A percentile compares a stretch with the other conserved stretches of the same genome.
phyloP scores from a whole-genome alignment of 2,113 vertebrate species.

The Hassar affinis region DNA sequence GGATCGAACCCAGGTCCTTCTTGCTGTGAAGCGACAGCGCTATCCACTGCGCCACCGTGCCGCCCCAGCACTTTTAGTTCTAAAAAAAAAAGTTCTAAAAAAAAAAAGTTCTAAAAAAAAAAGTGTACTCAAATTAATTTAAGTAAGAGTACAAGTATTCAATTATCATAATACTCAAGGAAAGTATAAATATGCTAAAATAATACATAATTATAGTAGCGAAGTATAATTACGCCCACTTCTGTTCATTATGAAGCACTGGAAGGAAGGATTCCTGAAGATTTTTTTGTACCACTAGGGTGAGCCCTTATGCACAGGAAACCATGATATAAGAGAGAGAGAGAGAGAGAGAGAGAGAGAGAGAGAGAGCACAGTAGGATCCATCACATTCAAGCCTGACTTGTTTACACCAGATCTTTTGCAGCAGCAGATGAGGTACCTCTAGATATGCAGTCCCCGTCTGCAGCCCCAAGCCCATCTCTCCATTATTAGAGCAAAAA shows the following conservation, averaged over 20 bases:
- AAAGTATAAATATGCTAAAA: neutral
- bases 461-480: neutral
- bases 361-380: conserved; percentile 29
- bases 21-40: too few relatives aligned
- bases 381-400: conserved; percentile 53
- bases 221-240: neutral
- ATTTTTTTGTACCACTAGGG: conserved; percentile 30
- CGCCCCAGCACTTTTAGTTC: too few relatives aligned
- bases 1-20: too few relatives aligned
- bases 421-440: conserved; percentile 53
- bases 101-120: neutral
- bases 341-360: conserved; percentile 16
- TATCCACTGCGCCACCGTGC: too few relatives aligned
- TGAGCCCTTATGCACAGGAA: conserved; percentile 28
- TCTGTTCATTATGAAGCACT: too few relatives aligned
- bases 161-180: neutral
- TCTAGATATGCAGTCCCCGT: conserved; percentile 46
- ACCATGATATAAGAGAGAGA: neutral
- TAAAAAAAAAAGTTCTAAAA: too few relatives aligned
- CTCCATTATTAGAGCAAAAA: conserved; percentile 9
- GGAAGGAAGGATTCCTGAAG: neutral
- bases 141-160: neutral
- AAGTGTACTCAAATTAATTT: neutral
- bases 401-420: conserved; percentile 65
- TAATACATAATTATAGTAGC: neutral